These are phyloP conservation scores for Drosophila ambigua DNA, from an alignment of 1,140 invertebrate species.

Conservation along the genomic window DNA sequence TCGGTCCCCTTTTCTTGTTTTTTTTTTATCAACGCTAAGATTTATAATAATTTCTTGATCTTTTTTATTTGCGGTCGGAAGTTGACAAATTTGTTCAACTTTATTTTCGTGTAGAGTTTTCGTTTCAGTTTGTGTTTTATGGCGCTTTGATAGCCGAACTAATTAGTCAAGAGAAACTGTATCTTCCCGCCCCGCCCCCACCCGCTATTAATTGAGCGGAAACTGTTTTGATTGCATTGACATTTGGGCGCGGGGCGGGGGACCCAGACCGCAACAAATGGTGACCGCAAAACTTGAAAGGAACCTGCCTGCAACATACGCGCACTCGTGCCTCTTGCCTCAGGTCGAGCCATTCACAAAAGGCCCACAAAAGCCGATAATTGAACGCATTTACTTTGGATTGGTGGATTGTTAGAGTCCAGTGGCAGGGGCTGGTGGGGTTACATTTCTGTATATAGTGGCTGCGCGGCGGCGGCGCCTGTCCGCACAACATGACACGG, in stretches of 20 bases:
- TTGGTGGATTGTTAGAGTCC: conserved; percentile 16
- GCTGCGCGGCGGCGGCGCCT: conserved; percentile 41
- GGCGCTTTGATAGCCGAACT: conserved; percentile 55
- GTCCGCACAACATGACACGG: conserved; percentile 48
- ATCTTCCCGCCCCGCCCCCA: conserved; percentile 26
- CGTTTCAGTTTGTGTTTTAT: conserved; percentile 41
- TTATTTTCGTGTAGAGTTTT: conserved; percentile 41
- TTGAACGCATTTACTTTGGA: conserved; percentile 78
- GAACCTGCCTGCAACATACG: not conserved
- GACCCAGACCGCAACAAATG: not conserved
- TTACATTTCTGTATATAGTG: not conserved
- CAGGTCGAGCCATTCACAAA: conserved; percentile 43
- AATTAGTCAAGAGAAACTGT: conserved; percentile 58
- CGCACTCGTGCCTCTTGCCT: not conserved
- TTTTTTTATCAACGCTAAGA: conserved; percentile 42
- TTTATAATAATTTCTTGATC: conserved; percentile 60
- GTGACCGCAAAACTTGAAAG: conserved; percentile 47
- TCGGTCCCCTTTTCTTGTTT: not conserved
- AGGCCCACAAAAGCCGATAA: conserved; percentile 66
- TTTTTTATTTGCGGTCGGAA: conserved; percentile 47
- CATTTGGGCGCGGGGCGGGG: not conserved
- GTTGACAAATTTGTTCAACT: conserved; percentile 64
- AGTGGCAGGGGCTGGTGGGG: not conserved
- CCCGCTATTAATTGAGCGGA: conserved; percentile 68
- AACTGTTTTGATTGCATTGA: conserved; percentile 60